phyloP scores from a whole-genome alignment of 2,797 vertebrate species.

The Hipposideros larvatus region DNA sequence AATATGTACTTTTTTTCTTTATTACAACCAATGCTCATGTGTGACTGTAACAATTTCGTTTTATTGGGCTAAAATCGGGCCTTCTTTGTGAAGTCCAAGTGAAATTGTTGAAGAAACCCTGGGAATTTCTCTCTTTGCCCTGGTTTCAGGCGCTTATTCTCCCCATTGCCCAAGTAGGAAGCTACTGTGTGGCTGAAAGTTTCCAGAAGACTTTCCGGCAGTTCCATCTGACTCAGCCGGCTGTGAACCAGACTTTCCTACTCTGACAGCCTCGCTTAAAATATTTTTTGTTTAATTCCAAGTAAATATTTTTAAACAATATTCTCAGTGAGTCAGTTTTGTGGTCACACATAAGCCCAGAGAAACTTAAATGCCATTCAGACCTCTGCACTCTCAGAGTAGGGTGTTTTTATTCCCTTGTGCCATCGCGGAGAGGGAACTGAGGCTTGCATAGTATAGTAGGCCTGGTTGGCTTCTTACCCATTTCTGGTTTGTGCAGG shows the following conservation, averaged over 20 bases:
- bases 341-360: constrained; percentile 32
- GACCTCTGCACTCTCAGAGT: background rate
- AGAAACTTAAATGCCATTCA: constrained; percentile 58
- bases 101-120: background rate
- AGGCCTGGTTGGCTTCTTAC: background rate
- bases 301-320: constrained; percentile 78
- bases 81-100: background rate
- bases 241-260: constrained; percentile 76
- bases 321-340: constrained; percentile 74
- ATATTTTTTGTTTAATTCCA: constrained; percentile 68
- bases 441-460: background rate
- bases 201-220: background rate
- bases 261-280: constrained; percentile 73
- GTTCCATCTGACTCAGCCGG: background rate
- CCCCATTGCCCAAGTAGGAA: background rate
- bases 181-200: background rate
- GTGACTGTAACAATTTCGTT: background rate
- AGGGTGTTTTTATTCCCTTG: background rate
- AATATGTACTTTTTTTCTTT: background rate
- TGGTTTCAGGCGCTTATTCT: background rate
- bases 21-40: background rate
- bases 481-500: background rate
- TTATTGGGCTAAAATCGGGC: background rate
- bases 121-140: background rate
- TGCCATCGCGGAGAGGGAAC: background rate